Percentiles rank a stretch among this genome's conserved stretches.
These are phyloP conservation scores for Dendrolimus houi DNA, from an alignment of 2,888 invertebrate genomes.

Conservation along the genomic window DNA sequence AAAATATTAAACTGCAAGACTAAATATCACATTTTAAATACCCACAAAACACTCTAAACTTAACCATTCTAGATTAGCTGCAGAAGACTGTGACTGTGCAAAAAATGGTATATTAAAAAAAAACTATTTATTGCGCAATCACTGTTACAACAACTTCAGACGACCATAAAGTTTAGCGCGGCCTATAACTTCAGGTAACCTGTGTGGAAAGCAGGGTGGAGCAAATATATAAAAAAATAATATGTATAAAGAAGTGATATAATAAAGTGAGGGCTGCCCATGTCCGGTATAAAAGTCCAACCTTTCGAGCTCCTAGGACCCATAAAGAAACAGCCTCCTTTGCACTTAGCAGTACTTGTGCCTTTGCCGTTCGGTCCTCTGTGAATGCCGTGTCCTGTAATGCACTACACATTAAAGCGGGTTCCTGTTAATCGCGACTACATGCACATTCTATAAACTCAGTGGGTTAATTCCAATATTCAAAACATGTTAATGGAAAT, in stretches of 20 bases:
- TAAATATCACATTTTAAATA: too few species aligned
- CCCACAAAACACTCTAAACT: too few species aligned
- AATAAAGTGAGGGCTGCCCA: conserved; percentile 35
- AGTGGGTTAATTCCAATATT: conserved; percentile 23
- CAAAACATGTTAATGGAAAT: conserved; percentile 1
- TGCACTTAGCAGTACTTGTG: conserved; percentile 91
- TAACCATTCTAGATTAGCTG: too few species aligned
- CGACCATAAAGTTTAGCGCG: too few species aligned
- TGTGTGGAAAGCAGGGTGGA: conserved; percentile 21
- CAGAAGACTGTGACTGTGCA: too few species aligned
- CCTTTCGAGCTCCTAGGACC: conserved; percentile 96
- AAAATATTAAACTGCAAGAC: too few species aligned
- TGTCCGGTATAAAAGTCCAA: conserved; percentile 71
- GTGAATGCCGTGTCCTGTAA: conserved; percentile 84
- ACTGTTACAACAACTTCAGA: too few species aligned
- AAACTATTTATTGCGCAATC: too few species aligned
- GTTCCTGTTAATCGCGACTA: conserved; percentile 64
- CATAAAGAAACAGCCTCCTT: conserved; percentile 96
- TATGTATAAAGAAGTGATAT: background rate
- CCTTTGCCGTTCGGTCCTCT: conserved; percentile 80
- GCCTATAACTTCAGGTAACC: conserved; percentile 2
- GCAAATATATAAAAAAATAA: conserved; percentile 14
- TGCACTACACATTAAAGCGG: conserved; percentile 73
- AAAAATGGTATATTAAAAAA: too few species aligned
- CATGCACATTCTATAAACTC: conserved; percentile 50